Percentiles rank a stretch among this genome's conserved stretches.
Conservation (phyloP, 2,113 vertebrate species). For the Gadus macrocephalus region DNA sequence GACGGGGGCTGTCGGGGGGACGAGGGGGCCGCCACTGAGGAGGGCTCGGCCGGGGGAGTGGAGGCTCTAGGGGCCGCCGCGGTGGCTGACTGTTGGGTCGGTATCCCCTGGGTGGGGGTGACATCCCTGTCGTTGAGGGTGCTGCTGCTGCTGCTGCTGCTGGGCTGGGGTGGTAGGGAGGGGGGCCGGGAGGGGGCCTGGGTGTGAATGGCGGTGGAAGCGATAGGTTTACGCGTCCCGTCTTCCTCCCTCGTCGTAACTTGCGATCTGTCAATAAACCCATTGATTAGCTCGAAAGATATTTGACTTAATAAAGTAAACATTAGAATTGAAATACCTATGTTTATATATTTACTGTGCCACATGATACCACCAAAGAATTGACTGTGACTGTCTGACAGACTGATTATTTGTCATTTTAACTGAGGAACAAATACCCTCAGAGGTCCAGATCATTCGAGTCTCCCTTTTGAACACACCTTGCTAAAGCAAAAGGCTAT, state of each 20-base stretch:
- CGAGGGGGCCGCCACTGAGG: background rate
- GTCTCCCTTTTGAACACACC: background rate
- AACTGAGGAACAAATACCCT: background rate
- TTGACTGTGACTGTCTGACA: no score
- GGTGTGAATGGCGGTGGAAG: constrained; percentile 2
- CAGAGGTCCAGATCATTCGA: background rate
- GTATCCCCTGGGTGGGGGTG: background rate
- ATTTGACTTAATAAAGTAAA: no score
- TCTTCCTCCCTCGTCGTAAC: constrained; percentile 41
- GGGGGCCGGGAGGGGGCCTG: background rate
- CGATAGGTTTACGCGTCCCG: constrained; percentile 21
- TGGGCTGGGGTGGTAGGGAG: background rate
- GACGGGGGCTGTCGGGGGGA: background rate
- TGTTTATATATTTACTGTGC: no score
- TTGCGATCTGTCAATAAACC: constrained; percentile 31
- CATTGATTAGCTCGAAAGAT: no score
- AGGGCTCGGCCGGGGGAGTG: background rate
- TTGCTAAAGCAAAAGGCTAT: no score
- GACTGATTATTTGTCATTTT: no score
- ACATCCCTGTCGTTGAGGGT: background rate
- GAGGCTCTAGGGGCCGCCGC: background rate
- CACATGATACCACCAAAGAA: no score
- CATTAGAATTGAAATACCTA: no score
- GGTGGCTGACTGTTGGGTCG: background rate
- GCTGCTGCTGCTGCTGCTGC: background rate